Conservation (phyloP, 2,888 invertebrate species). For the Epicampocera succincta region DNA sequence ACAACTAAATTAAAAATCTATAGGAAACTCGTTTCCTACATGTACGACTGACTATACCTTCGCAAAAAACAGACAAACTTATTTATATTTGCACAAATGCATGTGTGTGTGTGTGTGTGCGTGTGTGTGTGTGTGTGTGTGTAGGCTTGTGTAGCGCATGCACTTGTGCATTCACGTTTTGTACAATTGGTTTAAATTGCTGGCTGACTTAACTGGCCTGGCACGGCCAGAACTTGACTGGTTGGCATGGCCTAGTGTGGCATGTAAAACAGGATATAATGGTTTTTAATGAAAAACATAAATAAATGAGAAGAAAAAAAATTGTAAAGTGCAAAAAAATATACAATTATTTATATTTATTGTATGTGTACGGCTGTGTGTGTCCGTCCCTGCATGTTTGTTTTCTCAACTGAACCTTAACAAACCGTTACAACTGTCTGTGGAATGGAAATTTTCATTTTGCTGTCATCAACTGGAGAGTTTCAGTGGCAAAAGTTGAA, state of each 20-base stretch:
- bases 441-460: slow-evolving; percentile 39
- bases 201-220: slow-evolving; percentile 23
- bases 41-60: slow-evolving; percentile 9
- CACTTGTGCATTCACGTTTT: not conserved
- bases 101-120: not conserved
- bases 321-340: slow-evolving; percentile 26
- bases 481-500: not conserved
- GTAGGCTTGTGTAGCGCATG: too few relatives aligned
- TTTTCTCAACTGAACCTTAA: slow-evolving; percentile 35
- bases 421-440: slow-evolving; percentile 57
- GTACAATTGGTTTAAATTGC: slow-evolving; percentile 55
- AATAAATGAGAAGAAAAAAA: slow-evolving; percentile 26
- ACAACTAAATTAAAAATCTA: slow-evolving; percentile 62
- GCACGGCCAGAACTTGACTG: slow-evolving; percentile 36
- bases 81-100: not conserved
- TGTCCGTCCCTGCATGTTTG: not conserved
- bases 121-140: too few relatives aligned
- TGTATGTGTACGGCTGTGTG: not conserved
- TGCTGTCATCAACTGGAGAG: slow-evolving; percentile 26
- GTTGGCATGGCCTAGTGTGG: slow-evolving; percentile 57
- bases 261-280: slow-evolving; percentile 65
- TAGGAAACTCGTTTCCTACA: slow-evolving; percentile 54
- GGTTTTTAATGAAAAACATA: slow-evolving; percentile 58
- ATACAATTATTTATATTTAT: slow-evolving; percentile 31
- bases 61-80: not conserved